Percentiles rank a stretch among this genome's conserved stretches.
Evolutionary conservation across 2,888 invertebrate species (phyloP).

Genomic region (Lochmaea crataegi): DNA sequence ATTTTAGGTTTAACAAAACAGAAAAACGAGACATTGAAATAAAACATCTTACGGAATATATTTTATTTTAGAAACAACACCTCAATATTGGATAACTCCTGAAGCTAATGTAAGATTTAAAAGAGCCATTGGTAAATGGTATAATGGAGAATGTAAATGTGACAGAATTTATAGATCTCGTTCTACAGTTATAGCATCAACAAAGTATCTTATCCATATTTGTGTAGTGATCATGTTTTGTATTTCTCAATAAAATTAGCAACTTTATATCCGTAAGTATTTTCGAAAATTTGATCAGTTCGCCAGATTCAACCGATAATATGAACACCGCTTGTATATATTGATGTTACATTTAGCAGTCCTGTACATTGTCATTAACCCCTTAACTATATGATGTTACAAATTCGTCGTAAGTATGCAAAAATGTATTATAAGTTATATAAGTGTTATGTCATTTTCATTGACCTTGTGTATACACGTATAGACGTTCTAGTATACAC

Average conservation of each 20-base stretch:
- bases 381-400: too few species aligned
- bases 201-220: neutral
- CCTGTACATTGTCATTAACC: too few species aligned
- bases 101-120: slow-evolving; percentile 14
- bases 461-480: too few species aligned
- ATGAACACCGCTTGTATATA: too few species aligned
- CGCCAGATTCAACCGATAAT: neutral
- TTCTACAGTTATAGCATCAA: neutral
- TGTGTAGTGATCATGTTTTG: neutral
- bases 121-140: slow-evolving; percentile 40
- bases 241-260: neutral
- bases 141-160: slow-evolving; percentile 42
- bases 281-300: neutral
- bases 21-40: too few species aligned
- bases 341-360: too few species aligned
- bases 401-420: too few species aligned
- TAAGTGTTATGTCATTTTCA: too few species aligned
- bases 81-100: neutral
- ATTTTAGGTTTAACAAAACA: too few species aligned
- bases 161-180: slow-evolving; percentile 20
- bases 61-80: neutral
- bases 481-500: too few species aligned
- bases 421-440: too few species aligned
- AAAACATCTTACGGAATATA: neutral
- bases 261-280: neutral